phyloP scores from a whole-genome alignment of 2,113 vertebrate species.

The Fulmarus glacialis region DNA sequence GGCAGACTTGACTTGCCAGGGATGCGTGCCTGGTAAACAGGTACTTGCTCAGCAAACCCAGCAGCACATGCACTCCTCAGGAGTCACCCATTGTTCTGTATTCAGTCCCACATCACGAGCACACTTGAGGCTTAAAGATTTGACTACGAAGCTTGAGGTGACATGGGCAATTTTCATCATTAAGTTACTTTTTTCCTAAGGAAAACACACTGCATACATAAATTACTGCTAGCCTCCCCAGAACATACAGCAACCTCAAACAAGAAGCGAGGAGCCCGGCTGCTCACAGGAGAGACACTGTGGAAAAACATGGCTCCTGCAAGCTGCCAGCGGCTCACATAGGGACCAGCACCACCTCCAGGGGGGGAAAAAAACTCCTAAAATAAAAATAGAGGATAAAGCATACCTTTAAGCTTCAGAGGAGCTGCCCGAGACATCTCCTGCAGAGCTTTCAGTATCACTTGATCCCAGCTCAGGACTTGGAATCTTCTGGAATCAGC shows the following conservation, averaged over 20 bases:
- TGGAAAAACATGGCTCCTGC: fast-evolving
- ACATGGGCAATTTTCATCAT: fast-evolving
- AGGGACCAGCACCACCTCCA: fast-evolving
- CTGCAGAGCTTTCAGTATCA: fast-evolving
- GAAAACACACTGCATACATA: fast-evolving
- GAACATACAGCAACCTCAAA: fast-evolving
- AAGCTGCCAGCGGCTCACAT: fast-evolving
- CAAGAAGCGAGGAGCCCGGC: fast-evolving
- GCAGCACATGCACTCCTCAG: fast-evolving
- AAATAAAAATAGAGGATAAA: fast-evolving
- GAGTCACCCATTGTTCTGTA: fast-evolving
- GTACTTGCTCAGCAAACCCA: background rate
- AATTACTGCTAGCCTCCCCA: fast-evolving
- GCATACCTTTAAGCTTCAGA: fast-evolving
- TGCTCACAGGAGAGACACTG: fast-evolving
- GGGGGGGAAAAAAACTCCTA: fast-evolving
- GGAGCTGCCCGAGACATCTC: fast-evolving
- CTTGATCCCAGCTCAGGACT: fast-evolving
- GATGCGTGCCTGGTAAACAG: background rate
- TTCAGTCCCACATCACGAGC: fast-evolving
- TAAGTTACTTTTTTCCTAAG: background rate
- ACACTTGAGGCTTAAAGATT: fast-evolving
- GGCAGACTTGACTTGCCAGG: background rate
- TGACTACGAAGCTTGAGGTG: fast-evolving
- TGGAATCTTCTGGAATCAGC: fast-evolving